Evolutionary conservation across 53 echinoderm and acorn worm genomes (phyloP), one percentile per base, ranked within the genome.

Genomic region (Arbacia lixula): DNA sequence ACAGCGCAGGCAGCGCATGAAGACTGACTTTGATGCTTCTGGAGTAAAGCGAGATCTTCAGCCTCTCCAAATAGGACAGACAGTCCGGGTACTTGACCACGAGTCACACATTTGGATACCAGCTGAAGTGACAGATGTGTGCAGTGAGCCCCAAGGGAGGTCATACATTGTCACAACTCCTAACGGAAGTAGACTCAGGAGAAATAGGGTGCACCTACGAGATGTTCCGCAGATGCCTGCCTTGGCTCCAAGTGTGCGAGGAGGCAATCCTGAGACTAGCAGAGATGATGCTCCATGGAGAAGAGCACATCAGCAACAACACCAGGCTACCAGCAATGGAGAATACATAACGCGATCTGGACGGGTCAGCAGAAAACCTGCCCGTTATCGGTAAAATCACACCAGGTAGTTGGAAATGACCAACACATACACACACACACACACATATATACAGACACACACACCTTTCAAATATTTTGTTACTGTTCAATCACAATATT

Each of bases 41-140:
- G 85, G 51, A 1, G 12, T 69, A 3, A 76, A 83, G 40, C 83
- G 64, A 37, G 81, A 53, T n/a, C 85, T 87, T n/a, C 83, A 36
- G 1, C 90, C 93, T 49, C 90, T 93, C 12, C 61, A 60, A 3
- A 39, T 77, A 4, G 90, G 83, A 31, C 90, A 90, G 79, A 86
- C 38, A 34, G 90, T 90, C 1, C 21, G 90, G 16, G 71, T 93
- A 32, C 56, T 68, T 5, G 43, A 93, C 43, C 84, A 51, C 12
- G 53, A 46, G 3, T 51, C 46, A 2, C 35, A 73, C 1, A 71
- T 30, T 26, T 88, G 91, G 91, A 62, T 56, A 12, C 94, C 87
- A 0, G 87, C 83, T 12, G 83, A 46, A 16, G 87, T 88, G 22
- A 14, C 53, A 8, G 51, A 53, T 17, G 31, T 53, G 3, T 75